Conservation (phyloP, 2,113 vertebrate species). For the Brachyhypopomus gauderio region DNA sequence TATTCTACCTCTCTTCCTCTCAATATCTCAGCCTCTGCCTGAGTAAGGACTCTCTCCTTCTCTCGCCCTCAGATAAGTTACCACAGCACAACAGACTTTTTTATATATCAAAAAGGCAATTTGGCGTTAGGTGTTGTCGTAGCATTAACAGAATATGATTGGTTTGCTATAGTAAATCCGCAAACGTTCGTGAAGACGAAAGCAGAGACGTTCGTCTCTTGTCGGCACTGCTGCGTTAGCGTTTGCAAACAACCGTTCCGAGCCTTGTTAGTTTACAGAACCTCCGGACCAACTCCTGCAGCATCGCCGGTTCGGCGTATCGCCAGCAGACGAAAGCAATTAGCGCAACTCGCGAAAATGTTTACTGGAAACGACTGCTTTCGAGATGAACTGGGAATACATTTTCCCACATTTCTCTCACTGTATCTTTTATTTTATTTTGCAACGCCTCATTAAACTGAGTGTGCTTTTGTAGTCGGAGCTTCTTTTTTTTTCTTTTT, state of each 20-base stretch:
- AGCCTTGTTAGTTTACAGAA: conserved; percentile 27
- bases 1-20: too few species aligned
- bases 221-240: background rate
- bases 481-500: conserved; percentile 1
- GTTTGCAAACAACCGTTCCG: conserved; percentile 19
- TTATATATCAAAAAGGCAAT: too few species aligned
- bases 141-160: too few species aligned
- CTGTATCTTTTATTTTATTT: background rate
- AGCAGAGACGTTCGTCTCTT: background rate
- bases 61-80: too few species aligned
- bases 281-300: conserved; percentile 15
- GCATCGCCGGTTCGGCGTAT: background rate
- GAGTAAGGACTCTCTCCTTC: too few species aligned
- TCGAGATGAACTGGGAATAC: conserved; percentile 8
- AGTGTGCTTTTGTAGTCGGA: background rate
- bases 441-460: conserved; percentile 22
- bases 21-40: too few species aligned
- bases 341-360: conserved; percentile 36
- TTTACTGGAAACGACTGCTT: conserved; percentile 36
- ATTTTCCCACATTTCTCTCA: background rate
- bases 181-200: background rate
- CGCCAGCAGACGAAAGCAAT: conserved; percentile 31
- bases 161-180: too few species aligned
- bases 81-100: too few species aligned
- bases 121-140: too few species aligned